These are phyloP conservation scores for Accipiter virgatus DNA, from an alignment of 2,113 vertebrate species.

Conservation along the genomic window DNA sequence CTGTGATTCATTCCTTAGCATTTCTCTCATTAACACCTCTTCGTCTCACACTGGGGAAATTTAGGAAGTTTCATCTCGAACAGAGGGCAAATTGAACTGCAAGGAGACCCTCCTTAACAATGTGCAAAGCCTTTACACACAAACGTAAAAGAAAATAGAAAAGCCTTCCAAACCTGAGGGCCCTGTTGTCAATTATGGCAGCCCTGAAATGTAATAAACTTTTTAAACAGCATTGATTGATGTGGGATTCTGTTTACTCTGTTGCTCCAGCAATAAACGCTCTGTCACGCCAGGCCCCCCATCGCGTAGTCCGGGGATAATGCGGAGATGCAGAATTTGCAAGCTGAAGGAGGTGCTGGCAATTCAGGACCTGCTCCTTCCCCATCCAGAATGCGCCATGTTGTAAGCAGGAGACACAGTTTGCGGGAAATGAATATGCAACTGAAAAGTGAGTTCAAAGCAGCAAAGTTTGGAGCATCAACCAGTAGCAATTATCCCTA, in stretches of 20 bases:
- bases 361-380: background rate
- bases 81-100: background rate
- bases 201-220: background rate
- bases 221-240: background rate
- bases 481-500: conserved; percentile 15
- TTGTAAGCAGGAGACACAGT: background rate
- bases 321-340: background rate
- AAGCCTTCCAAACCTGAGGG: conserved; percentile 8
- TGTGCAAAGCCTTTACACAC: background rate
- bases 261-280: background rate
- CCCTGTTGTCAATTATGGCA: background rate
- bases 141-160: background rate
- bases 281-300: background rate
- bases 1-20: background rate
- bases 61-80: background rate
- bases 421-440: background rate
- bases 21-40: conserved; percentile 53
- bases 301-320: rapidly evolving
- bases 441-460: background rate
- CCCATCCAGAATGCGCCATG: background rate
- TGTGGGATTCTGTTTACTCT: conserved; percentile 2
- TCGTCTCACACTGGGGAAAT: background rate
- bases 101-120: conserved; percentile 4
- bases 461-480: background rate
- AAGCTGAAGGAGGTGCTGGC: background rate